A percentile compares a stretch with the other conserved stretches of the same genome.
These are phyloP conservation scores for Archips crataeganus DNA, from an alignment of 2,888 invertebrate genomes.

Conservation along the genomic window DNA sequence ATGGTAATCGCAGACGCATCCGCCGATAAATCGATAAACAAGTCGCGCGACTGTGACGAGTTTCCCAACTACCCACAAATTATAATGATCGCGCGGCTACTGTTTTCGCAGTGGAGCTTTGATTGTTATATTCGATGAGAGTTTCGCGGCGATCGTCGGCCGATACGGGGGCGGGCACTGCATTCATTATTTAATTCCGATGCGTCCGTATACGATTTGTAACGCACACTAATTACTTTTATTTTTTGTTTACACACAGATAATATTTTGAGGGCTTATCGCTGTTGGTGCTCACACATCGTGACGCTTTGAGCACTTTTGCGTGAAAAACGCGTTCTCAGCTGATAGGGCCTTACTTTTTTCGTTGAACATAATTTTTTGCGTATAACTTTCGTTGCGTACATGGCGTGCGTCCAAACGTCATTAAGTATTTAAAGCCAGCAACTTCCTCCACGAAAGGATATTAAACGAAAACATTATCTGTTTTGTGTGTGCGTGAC, in stretches of 20 bases:
- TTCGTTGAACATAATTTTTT: slow-evolving; percentile 19
- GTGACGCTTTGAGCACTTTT: slow-evolving; percentile 74
- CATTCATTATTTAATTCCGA: slow-evolving; percentile 83
- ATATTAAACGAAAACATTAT: slow-evolving; percentile 61
- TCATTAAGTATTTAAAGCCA: slow-evolving; percentile 66
- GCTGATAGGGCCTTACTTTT: slow-evolving; percentile 27
- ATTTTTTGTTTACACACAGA: slow-evolving; percentile 73
- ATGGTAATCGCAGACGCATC: slow-evolving; percentile 78
- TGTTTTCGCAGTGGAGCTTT: slow-evolving; percentile 71
- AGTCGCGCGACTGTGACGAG: slow-evolving; percentile 76
- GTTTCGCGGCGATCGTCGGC: slow-evolving; percentile 73
- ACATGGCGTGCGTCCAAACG: slow-evolving; percentile 65
- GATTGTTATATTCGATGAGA: slow-evolving; percentile 73
- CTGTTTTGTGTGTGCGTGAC: slow-evolving; percentile 65
- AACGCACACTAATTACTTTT: slow-evolving; percentile 76
- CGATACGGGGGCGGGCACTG: slow-evolving; percentile 67
- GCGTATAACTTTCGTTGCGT: slow-evolving; percentile 34
- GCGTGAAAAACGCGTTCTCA: slow-evolving; percentile 54
- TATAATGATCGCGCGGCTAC: slow-evolving; percentile 68
- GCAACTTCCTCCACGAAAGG: slow-evolving; percentile 75
- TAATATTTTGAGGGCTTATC: slow-evolving; percentile 79
- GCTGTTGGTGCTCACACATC: slow-evolving; percentile 68
- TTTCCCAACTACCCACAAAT: slow-evolving; percentile 75
- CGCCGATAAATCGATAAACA: slow-evolving; percentile 82
- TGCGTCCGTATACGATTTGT: slow-evolving; percentile 82